phyloP scores from a whole-genome alignment of 2,113 vertebrate species.

The Macaca fascicularis region DNA sequence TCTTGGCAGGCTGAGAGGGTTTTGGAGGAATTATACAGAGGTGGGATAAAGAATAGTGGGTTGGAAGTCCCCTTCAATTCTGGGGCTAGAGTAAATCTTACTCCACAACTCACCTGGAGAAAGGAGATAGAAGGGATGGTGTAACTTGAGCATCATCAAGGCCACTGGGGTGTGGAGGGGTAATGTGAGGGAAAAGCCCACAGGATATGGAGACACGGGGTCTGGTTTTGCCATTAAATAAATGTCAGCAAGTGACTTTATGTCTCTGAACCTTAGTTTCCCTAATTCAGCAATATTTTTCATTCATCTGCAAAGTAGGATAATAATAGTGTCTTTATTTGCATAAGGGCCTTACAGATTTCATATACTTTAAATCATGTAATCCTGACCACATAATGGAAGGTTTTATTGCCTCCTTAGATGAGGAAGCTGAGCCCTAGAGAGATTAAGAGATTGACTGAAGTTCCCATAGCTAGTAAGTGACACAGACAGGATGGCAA shows the following conservation, averaged over 20 bases:
- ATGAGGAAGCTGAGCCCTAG: slow-evolving; percentile 34
- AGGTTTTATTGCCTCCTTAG: slow-evolving; percentile 45
- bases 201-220: neutral
- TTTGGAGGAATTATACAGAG: neutral
- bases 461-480: neutral
- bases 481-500: slow-evolving; percentile 32
- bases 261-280: neutral
- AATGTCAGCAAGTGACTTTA: neutral
- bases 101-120: neutral
- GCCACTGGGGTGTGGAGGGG: neutral
- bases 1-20: neutral
- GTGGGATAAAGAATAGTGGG: neutral
- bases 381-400: neutral
- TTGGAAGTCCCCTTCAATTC: neutral
- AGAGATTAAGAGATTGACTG: slow-evolving; percentile 50
- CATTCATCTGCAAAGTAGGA: neutral
- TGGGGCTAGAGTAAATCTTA: neutral
- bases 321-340: slow-evolving; percentile 32
- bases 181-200: neutral
- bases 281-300: neutral
- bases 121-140: neutral
- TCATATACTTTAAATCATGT: neutral
- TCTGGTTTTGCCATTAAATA: neutral
- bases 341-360: neutral
- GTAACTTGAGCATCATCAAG: neutral